A percentile compares a stretch with the other conserved stretches of the same genome.
phyloP scores from a whole-genome alignment of 2,888 invertebrate species.

The Rotaria magnacalcarata region DNA sequence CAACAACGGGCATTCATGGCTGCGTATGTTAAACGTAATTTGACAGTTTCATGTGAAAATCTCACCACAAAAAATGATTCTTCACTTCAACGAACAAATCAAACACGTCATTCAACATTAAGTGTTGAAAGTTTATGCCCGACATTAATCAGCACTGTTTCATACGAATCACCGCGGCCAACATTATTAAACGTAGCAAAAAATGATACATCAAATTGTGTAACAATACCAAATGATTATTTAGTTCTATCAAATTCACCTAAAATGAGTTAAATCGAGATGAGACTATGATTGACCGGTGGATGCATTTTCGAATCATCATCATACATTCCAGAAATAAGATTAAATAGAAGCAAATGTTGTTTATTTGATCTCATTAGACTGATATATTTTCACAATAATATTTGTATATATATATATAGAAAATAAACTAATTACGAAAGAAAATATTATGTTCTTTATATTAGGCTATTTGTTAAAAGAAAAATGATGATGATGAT shows the following conservation, averaged over 20 bases:
- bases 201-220: background rate
- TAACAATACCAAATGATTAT: background rate
- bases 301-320: background rate
- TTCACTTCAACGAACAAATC: background rate
- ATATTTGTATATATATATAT: background rate
- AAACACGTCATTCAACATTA: background rate
- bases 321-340: too few species aligned
- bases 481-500: background rate
- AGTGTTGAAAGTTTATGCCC: background rate
- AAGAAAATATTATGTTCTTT: too few species aligned
- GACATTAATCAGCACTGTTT: background rate
- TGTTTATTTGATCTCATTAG: background rate
- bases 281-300: background rate
- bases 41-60: conserved; percentile 34
- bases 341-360: background rate
- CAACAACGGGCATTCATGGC: conserved; percentile 33
- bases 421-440: background rate
- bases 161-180: background rate
- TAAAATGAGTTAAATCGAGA: background rate
- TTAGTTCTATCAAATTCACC: background rate
- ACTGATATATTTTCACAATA: background rate
- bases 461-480: too few species aligned
- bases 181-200: background rate
- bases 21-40: conserved; percentile 30
- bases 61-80: background rate